Base-by-base conservation (phyloP, 2,113 vertebrate genomes). In the Nanger granti region DNA sequence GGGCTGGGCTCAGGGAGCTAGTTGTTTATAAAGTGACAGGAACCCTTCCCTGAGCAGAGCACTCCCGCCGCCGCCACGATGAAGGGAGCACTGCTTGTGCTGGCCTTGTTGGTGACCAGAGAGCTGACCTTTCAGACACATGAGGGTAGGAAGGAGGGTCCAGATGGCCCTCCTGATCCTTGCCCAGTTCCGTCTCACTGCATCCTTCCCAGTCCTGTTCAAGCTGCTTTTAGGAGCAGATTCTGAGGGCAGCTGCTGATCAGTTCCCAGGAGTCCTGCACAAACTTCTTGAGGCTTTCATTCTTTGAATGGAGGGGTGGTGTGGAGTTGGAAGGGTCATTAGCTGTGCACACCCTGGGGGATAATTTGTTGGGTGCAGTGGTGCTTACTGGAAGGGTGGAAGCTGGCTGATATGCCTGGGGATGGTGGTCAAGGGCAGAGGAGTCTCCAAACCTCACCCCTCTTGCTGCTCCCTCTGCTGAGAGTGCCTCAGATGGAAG, bases 51-150 rank as follows among this genome's bases (percentile, higher is more conserved):
- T 66, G 37, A 79, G 82, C 29, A 83, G 87, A 91, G 37, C 37
- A 20, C 28, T 89, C 85, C 31, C 37, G 49, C n/a, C n/a, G 13
- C n/a, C 44, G 14, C 3, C 93, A 96, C 3, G 7, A 97, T 95
- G 96, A 97, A 96, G 94, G 87, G 87, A 44, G 11, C 34, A 13
- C 62, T 95, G 41, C 41, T 97, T 47, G 31, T 95, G 94, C 62
- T 97, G 90, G 34, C 55, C 69, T 95, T 97, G 93, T 90, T 96
- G 89, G 54, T 91, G 87, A 93, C 34, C 18, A 22, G 55, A 26
- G 94, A 64, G 44, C 86, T 97, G 89, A 34, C 54, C 69, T 11
- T 93, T 11, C 10, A 91, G 37, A 87, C 1, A 7, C 41, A 83
- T 96, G 83, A 93, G 82, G 31, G 7, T 9, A 4, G 54, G 15